phyloP scores from a whole-genome alignment of 2,888 invertebrate species.

The Rhingia rostrata region DNA sequence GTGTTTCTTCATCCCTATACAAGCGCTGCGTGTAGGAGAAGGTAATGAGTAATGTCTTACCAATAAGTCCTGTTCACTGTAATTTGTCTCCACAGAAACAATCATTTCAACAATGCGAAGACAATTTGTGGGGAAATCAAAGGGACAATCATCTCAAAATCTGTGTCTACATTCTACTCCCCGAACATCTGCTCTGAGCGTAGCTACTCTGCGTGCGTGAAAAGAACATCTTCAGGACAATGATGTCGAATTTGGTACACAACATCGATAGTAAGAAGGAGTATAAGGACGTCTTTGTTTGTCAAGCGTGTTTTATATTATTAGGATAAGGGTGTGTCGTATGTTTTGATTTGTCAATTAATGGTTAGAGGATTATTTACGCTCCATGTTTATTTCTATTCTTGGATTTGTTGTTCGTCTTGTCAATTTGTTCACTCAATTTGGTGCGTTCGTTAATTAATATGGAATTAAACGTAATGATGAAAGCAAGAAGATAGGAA shows the following conservation, averaged over 20 bases:
- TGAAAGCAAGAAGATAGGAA: conserved; percentile 31
- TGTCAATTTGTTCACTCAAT: conserved; percentile 66
- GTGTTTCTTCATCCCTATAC: conserved; percentile 8
- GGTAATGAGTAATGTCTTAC: conserved; percentile 59
- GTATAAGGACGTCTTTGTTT: too few species aligned
- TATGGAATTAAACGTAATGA: conserved; percentile 56
- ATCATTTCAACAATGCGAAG: conserved; percentile 53
- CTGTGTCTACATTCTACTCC: conserved; percentile 29
- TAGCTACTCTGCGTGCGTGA: conserved; percentile 3
- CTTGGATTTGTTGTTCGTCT: conserved; percentile 55
- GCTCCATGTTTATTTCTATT: conserved; percentile 50
- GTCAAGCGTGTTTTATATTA: too few species aligned
- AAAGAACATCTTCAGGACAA: conserved; percentile 17
- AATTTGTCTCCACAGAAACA: conserved; percentile 54
- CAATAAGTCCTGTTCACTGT: conserved; percentile 54
- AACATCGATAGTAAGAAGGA: not conserved
- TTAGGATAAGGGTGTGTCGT: conserved; percentile 20
- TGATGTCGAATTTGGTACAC: conserved; percentile 9
- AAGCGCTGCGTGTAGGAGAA: not conserved
- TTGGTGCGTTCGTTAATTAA: conserved; percentile 58
- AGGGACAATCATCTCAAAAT: conserved; percentile 50
- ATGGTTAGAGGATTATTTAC: conserved; percentile 63
- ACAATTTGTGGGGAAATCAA: conserved; percentile 50
- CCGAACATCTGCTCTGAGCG: not conserved
- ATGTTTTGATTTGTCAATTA: conserved; percentile 67